Percentiles rank a stretch among this genome's conserved stretches.
Evolutionary conservation across 2,113 vertebrate species (phyloP).

Genomic region (Illadopsis cleaveri): DNA sequence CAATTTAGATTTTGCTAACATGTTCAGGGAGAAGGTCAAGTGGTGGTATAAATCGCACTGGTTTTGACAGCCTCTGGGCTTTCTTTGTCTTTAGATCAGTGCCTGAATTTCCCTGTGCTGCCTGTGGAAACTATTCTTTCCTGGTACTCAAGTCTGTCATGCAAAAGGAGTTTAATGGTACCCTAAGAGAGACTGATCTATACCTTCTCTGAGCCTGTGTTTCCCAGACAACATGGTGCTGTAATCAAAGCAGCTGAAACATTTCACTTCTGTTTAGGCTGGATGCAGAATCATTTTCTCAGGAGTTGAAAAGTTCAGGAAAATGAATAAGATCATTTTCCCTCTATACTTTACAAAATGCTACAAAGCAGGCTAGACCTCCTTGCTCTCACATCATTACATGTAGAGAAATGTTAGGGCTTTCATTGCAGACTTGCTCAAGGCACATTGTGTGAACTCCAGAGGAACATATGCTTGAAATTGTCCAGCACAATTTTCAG

Average conservation of each 20-base stretch:
- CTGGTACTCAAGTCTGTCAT: not conserved
- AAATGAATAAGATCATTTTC: conserved; percentile 20
- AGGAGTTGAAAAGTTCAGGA: conserved; percentile 4
- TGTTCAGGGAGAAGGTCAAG: not conserved
- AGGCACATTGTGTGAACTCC: not conserved
- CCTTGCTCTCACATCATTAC: not conserved
- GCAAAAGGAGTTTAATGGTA: not conserved
- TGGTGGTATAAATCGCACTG: not conserved
- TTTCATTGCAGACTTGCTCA: not conserved
- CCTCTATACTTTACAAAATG: not conserved
- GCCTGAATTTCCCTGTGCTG: conserved; percentile 6
- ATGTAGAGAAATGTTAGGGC: not conserved
- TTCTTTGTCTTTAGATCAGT: not conserved
- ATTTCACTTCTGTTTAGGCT: not conserved
- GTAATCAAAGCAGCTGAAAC: not conserved
- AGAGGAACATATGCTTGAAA: conserved; percentile 8
- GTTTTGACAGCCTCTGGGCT: not conserved
- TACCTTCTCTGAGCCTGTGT: not conserved
- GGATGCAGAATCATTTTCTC: not conserved
- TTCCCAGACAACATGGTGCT: not conserved
- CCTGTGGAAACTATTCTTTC: not conserved
- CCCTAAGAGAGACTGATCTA: not conserved
- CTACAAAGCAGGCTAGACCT: not conserved
- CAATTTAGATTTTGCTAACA: not conserved
- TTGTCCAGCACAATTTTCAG: not conserved